Conservation (phyloP, 2,113 vertebrate species). For the Malaclemys terrapin region DNA sequence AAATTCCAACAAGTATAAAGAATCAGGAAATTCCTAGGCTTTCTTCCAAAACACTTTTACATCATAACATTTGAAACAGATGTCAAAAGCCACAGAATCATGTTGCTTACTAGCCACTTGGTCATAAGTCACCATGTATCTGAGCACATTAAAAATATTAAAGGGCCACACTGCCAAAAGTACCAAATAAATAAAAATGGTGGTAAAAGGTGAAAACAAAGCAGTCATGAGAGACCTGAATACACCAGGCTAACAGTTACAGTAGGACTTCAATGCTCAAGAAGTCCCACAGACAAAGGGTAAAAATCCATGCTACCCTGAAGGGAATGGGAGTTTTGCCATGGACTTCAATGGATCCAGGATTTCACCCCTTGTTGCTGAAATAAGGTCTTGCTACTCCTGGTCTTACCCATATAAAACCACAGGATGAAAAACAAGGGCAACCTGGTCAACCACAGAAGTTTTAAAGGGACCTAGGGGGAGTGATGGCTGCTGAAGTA, state of each 20-base stretch:
- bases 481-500: background rate
- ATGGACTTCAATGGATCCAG: background rate
- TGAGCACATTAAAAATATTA: background rate
- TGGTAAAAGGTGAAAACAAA: background rate
- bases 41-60: background rate
- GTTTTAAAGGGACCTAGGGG: background rate
- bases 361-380: background rate
- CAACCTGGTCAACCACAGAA: background rate
- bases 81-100: background rate
- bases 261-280: background rate
- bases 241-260: background rate
- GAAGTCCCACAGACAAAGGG: background rate
- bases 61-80: background rate
- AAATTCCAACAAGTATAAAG: background rate
- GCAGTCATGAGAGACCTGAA: background rate
- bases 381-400: background rate
- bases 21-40: background rate
- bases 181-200: background rate
- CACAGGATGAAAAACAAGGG: background rate
- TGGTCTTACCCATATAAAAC: background rate
- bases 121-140: background rate
- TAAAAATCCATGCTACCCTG: background rate
- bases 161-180: background rate
- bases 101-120: accelerated
- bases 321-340: background rate